Conservation (phyloP, 2,797 vertebrate genomes). For the Nyctibius grandis region DNA sequence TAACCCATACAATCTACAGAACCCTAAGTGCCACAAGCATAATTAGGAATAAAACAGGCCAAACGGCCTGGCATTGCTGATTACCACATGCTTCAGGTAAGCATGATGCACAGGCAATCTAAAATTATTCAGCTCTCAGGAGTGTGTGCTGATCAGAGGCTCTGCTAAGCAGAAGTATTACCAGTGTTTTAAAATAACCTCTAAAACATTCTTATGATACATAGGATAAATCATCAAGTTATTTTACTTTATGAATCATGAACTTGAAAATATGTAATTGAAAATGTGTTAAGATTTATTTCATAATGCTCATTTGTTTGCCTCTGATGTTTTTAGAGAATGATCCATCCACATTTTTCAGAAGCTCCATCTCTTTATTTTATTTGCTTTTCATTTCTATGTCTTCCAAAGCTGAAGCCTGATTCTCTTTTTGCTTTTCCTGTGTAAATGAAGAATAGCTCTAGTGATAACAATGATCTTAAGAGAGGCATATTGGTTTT, state of each 20-base stretch:
- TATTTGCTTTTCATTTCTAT: not conserved
- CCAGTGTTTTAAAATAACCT: not conserved
- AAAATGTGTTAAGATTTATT: not conserved
- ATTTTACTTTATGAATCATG: not conserved
- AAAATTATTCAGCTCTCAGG: not conserved
- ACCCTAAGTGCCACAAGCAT: not conserved
- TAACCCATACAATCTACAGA: not conserved
- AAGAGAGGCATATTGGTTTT: not conserved
- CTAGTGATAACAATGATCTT: not conserved
- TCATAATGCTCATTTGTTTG: not conserved
- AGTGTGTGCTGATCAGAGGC: not conserved
- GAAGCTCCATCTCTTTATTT: not conserved
- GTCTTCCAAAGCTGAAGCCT: not conserved
- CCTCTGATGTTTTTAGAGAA: not conserved
- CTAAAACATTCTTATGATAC: not conserved
- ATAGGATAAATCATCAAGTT: not conserved
- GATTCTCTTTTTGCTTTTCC: not conserved
- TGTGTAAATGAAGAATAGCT: not conserved
- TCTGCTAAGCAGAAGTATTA: not conserved
- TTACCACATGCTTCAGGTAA: not conserved
- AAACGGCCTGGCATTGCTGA: not conserved
- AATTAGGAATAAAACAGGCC: not conserved
- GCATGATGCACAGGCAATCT: not conserved
- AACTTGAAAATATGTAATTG: not conserved
- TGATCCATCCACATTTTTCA: not conserved